phyloP scores from a whole-genome alignment of 2,113 vertebrate species.

The Tauraco erythrolophus region DNA sequence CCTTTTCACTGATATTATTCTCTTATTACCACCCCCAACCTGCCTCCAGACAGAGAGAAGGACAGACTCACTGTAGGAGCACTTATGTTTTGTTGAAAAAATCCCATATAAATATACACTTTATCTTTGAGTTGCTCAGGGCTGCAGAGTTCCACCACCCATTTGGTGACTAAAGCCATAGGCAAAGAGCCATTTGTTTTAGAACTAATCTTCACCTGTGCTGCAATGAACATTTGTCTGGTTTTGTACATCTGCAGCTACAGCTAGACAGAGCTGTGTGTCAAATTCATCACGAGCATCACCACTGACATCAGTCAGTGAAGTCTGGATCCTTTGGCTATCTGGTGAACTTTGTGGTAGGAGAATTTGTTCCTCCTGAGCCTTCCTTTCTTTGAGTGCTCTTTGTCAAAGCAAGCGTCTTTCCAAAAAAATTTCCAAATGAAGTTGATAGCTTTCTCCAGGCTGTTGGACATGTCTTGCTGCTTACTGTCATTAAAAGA shows the following conservation, averaged over 20 bases:
- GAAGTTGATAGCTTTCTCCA: neutral
- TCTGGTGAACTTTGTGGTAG: neutral
- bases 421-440: neutral
- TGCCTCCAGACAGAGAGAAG: neutral
- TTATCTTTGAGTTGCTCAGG: neutral
- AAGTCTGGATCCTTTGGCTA: neutral
- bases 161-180: neutral
- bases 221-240: neutral
- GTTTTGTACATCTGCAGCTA: neutral
- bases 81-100: neutral
- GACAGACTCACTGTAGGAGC: neutral
- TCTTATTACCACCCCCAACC: neutral
- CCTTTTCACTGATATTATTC: neutral
- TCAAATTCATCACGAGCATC: neutral
- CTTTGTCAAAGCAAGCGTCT: neutral
- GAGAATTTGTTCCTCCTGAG: neutral
- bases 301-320: rapidly evolving
- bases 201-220: neutral
- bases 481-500: neutral
- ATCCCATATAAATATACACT: neutral
- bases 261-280: neutral
- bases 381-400: neutral
- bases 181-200: neutral
- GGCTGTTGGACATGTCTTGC: neutral
- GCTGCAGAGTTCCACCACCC: neutral